Evolutionary conservation across 2,888 invertebrate genomes (phyloP), one percentile per base, ranked within the genome.

Genomic region (Dendrolimus pini): DNA sequence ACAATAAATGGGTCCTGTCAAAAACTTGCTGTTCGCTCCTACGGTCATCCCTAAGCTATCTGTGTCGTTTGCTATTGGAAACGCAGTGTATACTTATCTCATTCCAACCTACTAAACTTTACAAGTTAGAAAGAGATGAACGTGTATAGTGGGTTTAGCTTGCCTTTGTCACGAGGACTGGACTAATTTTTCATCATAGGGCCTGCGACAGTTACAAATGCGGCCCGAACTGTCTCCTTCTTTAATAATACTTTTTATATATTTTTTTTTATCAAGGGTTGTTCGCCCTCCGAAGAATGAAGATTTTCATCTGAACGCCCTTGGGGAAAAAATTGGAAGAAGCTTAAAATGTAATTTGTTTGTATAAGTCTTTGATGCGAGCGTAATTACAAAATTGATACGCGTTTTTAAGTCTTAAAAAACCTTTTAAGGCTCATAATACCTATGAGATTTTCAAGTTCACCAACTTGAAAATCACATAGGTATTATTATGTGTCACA

Each of bases 101-200:
- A 71, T 70, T 84, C 77, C 66, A 61, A 61, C 71, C 60, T 65
- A 64, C 72, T 70, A 65, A 60, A 63, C 57, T 60, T 65, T 65
- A 62, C 74, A 74, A 65, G 85, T 67, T 62, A 66, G 80, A 90
- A 71, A 68, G 83, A 78, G 85, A 88, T 80, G 78, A 77, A 72
- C 70, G 71, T 78, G 78, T 78, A 78, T 80, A 82, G 85, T 85
- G 80, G 82, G 89, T 82, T 85, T 88, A 86, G 85, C 85, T 82
- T 81, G 85, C 86, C 86, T 89, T 88, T 89, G 88, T 89, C 86
- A 89, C 83, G 82, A 87, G 80, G 85, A 85, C 87, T 87, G 89
- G 85, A 87, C 89, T 89, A 91, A 91, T 91, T 91, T 91, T 91
- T 91, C 91, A 91, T 91, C 90, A 91, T 91, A 91, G 91, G 87